A percentile compares a stretch with the other conserved stretches of the same genome.
Evolutionary conservation across 2,113 vertebrate species (phyloP).

Genomic region (Baryphthengus martii): DNA sequence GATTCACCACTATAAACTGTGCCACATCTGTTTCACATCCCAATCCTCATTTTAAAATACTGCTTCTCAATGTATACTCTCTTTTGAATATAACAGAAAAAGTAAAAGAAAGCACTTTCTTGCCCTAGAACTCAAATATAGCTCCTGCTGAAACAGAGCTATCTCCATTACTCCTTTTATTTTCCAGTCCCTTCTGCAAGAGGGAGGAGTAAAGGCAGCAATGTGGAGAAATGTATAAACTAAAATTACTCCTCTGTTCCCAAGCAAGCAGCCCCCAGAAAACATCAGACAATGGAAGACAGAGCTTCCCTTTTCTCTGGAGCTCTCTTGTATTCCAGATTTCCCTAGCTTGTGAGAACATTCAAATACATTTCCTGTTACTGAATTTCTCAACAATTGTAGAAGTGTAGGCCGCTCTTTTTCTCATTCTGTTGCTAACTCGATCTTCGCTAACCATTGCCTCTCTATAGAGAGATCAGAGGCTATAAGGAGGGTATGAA

Average conservation of each 20-base stretch:
- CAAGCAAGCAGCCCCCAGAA: background rate
- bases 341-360: background rate
- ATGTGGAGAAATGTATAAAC: background rate
- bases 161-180: background rate
- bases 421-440: background rate
- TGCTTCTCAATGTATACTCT: background rate
- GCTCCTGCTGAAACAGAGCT: background rate
- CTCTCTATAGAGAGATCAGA: background rate
- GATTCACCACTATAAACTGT: background rate
- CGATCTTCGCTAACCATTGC: background rate
- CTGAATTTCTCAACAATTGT: background rate
- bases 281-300: background rate
- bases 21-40: background rate
- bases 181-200: background rate
- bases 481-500: background rate
- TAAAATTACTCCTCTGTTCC: fast-evolving
- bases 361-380: background rate
- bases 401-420: background rate
- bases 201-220: background rate
- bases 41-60: background rate
- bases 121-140: background rate
- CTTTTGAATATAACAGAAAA: background rate
- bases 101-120: background rate
- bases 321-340: background rate
- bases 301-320: background rate